phyloP scores from a whole-genome alignment of 2,797 vertebrate genomes.

The Crax fasciolata region DNA sequence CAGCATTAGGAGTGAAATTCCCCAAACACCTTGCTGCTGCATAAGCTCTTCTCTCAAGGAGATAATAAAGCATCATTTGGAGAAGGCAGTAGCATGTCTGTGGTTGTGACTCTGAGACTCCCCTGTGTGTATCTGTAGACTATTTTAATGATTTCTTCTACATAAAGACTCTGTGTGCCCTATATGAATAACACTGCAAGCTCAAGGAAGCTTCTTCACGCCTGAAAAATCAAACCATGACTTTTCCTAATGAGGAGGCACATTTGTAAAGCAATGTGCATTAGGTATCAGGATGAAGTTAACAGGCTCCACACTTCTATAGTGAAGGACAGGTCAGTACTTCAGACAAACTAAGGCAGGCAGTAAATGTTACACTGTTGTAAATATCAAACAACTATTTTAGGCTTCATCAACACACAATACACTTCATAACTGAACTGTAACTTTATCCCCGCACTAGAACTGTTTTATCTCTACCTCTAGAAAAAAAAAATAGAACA shows the following conservation, averaged over 20 bases:
- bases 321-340: background rate
- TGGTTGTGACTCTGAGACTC: fast-evolving
- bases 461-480: background rate
- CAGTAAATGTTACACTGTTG: background rate
- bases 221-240: background rate
- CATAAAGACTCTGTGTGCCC: background rate
- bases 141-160: background rate
- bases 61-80: background rate
- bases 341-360: background rate
- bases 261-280: background rate
- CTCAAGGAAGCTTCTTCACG: fast-evolving
- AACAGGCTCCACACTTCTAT: background rate
- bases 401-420: background rate
- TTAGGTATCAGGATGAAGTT: background rate
- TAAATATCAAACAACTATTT: background rate
- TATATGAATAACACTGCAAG: background rate
- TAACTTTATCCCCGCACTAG: background rate
- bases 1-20: background rate
- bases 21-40: no score
- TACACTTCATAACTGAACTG: background rate
- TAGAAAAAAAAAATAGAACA: background rate
- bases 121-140: background rate
- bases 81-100: background rate
- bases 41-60: background rate
- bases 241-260: background rate